Base-by-base conservation (phyloP, 2,797 vertebrate genomes). In the Peromyscus attwateri region DNA sequence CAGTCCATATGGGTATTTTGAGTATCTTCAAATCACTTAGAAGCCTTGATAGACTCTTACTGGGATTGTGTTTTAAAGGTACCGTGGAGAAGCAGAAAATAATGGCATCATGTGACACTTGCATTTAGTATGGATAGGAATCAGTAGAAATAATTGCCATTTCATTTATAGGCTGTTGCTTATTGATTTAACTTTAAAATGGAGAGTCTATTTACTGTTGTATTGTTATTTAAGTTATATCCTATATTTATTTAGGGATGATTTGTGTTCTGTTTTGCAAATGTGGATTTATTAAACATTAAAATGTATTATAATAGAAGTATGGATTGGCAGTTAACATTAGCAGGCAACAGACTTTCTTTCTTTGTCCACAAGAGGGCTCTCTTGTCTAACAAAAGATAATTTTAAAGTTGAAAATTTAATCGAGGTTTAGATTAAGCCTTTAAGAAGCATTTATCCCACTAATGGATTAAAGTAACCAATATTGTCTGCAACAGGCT, bases 351-450 rank as follows among this genome's bases (percentile, higher is more conserved):
- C 16, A 66, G 21, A 71, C 2, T 90, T 95, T 25, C 31, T 23
- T 14, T 27, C 34, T 14, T 87, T 25, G 85, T n/a, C 94, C 98
- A 98, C 96, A 95, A 4, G 97, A 92, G 96, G 97, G 96, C 96
- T 91, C 85, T 95, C 46, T 94, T 97, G 96, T 89, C 95, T 93
- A 97, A 93, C 76, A 43, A 97, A 96, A 97, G 77, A 34, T 60
- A 40, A 85, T 76, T 40, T 96, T 87, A 88, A 90, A 52, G 55
- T 89, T 93, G 84, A 82, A 80, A 64, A 43, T 95, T 79, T 91
- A 92, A 37, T 89, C 29, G 70, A 83, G 46, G 68, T 87, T 95
- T 91, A 95, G 89, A 89, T 85, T 81, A 95, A 95, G 43, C 79
- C 94, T 94, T 80, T 95, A 94, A 82, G 96, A 92, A 92, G 77